A percentile compares a stretch with the other conserved stretches of the same genome.
Evolutionary conservation across 2,113 vertebrate species (phyloP).

Genomic region (Peucedramus taeniatus): DNA sequence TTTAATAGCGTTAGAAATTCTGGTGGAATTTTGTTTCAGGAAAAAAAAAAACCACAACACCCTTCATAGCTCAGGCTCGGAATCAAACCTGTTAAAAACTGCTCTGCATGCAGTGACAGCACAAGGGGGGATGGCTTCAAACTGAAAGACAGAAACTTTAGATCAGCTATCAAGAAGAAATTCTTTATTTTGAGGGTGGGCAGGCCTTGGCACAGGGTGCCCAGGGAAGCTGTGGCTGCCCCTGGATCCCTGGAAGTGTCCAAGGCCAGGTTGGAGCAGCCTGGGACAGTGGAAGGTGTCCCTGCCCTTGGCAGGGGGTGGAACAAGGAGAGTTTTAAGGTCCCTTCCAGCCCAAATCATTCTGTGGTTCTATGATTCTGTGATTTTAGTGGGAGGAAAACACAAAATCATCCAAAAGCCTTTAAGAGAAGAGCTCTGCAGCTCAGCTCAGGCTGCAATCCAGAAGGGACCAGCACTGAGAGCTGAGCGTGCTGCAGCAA

Average conservation of each 20-base stretch:
- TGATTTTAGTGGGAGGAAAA: not conserved
- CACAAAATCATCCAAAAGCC: not conserved
- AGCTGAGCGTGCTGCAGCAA: not conserved
- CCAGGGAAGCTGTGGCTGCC: not conserved
- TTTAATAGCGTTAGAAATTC: not conserved
- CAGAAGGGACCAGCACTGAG: not conserved
- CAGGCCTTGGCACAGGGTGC: not conserved
- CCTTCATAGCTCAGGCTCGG: not conserved
- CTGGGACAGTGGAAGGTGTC: not conserved
- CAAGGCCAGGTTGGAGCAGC: not conserved
- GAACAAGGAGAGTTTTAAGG: not conserved
- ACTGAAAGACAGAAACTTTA: not conserved
- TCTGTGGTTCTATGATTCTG: not conserved
- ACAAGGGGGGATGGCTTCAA: not conserved
- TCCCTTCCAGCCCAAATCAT: not conserved
- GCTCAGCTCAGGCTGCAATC: not conserved
- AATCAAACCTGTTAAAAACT: not conserved
- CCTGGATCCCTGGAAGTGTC: not conserved
- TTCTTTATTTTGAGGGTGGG: not conserved
- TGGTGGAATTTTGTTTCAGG: not conserved
- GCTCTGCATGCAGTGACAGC: not conserved
- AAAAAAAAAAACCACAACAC: not conserved
- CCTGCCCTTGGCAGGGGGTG: not conserved
- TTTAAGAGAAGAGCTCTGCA: not conserved
- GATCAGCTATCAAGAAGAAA: not conserved